Evolutionary conservation across 2,888 invertebrate genomes (phyloP), one percentile per base, ranked within the genome.

Genomic region (Platycnemis pennipes): DNA sequence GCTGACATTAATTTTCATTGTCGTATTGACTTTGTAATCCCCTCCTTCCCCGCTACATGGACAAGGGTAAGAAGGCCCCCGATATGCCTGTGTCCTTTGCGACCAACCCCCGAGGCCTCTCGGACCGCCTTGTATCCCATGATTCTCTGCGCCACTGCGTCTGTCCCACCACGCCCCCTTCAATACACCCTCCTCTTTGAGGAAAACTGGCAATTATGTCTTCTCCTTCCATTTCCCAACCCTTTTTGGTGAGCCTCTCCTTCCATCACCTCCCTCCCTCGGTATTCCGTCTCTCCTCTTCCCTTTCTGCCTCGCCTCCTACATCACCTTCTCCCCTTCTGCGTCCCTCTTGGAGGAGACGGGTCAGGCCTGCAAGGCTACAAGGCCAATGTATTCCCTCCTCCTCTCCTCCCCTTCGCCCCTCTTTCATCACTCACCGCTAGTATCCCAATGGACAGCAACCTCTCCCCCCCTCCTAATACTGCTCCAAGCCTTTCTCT

Each of bases 181-280:
- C 63, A 22, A 16, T 49, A 49, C 26, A 16, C 37, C 16, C 77
- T 11, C n/a, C 37, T 13, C 31, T 37, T 37, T 77, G 13, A 16
- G 77, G 77, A 31, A n/a, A 26, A 77, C 31, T 37, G 77, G 77
- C 77, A 77, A 77, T 77, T 77, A 77, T 77, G 26, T 53, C 56
- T 89, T 53, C 16, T 31, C 53, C 31, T 37, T 16, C 56, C 89
- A 53, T n/a, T 49, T n/a, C 26, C 45, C 0, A 37, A 26, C 63
- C 44, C 2, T 26, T 19, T 26, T n/a, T 42, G 22, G n/a, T 26
- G 42, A 1, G 56, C n/a, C 31, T 44, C 56, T 89, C 42, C 42
- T 89, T 42, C 89, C 89, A 19, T 49, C 49, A 49, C 16, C 49
- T 16, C 49, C 49, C 49, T 49, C 49, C 49, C 49, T 11, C 7